Percentiles rank a stretch among this genome's conserved stretches.
phyloP scores from a whole-genome alignment of 1,140 invertebrate species.

The Ceratoteleas bidentatus region DNA sequence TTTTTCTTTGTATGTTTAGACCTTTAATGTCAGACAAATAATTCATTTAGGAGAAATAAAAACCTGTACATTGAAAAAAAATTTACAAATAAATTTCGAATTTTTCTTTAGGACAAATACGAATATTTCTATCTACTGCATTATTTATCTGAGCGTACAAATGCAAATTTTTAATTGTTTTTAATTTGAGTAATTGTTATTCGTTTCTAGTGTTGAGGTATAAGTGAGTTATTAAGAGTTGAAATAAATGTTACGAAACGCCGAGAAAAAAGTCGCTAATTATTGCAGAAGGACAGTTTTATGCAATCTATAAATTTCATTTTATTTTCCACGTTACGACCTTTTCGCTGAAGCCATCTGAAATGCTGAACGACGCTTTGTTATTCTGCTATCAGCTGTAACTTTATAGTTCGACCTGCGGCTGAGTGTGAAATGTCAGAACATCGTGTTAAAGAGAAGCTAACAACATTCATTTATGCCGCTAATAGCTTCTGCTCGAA shows the following conservation, averaged over 20 bases:
- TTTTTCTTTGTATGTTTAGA: no score
- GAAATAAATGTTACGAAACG: no score
- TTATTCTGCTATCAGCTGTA: constrained; percentile 63
- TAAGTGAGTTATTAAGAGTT: not conserved
- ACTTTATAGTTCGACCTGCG: constrained; percentile 61
- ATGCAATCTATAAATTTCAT: constrained; percentile 33
- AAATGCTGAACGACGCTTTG: constrained; percentile 59
- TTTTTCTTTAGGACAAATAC: no score
- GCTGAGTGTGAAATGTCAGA: constrained; percentile 69
- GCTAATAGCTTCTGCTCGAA: constrained; percentile 63
- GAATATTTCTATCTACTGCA: no score
- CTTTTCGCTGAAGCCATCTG: constrained; percentile 49
- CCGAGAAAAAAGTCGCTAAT: no score
- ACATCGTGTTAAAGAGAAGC: constrained; percentile 67
- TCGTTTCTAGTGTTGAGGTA: not conserved
- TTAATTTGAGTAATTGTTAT: not conserved
- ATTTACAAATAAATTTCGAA: no score
- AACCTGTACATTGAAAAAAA: no score
- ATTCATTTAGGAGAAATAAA: no score
- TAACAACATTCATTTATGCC: constrained; percentile 58
- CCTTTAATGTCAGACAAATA: no score
- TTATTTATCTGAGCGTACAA: not conserved
- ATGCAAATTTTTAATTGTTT: not conserved
- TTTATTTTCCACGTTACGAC: constrained; percentile 30
- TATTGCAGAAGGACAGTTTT: constrained; percentile 1